A percentile compares a stretch with the other conserved stretches of the same genome.
Conservation (phyloP, 2,113 vertebrate genomes). For the Ailuropoda melanoleuca region DNA sequence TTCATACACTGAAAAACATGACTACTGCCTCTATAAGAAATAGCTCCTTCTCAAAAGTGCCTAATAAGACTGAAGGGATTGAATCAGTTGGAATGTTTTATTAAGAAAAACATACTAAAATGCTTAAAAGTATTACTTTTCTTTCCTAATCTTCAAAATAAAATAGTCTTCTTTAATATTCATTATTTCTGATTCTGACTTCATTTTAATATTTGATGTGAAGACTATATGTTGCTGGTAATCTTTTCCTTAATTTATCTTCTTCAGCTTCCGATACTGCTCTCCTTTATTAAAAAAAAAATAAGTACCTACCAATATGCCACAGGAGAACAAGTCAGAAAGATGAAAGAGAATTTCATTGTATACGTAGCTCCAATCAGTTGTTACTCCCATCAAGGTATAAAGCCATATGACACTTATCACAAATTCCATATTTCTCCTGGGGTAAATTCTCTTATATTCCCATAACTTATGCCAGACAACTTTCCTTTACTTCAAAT, state of each 20-base stretch:
- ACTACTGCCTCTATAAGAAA: neutral
- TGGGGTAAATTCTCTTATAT: neutral
- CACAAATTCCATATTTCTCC: neutral
- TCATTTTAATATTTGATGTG: neutral
- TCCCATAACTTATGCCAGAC: neutral
- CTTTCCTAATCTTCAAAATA: constrained; percentile 16
- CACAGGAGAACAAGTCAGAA: neutral
- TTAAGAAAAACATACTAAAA: constrained; percentile 46
- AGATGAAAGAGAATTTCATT: neutral
- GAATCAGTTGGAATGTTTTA: neutral
- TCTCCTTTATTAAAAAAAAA: neutral
- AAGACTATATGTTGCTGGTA: neutral
- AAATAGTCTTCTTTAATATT: neutral
- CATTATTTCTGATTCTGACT: neutral
- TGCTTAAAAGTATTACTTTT: neutral
- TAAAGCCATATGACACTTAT: neutral
- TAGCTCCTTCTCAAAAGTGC: neutral
- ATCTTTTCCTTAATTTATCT: neutral
- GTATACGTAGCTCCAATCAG: neutral
- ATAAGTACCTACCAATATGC: neutral
- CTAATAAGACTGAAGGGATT: neutral
- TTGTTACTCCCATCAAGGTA: neutral
- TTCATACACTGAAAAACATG: neutral
- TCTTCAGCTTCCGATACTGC: neutral
- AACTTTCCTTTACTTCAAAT: neutral